A percentile compares a stretch with the other conserved stretches of the same genome.
Conservation (phyloP, 2,797 vertebrate genomes). For the Pangasius macronema region DNA sequence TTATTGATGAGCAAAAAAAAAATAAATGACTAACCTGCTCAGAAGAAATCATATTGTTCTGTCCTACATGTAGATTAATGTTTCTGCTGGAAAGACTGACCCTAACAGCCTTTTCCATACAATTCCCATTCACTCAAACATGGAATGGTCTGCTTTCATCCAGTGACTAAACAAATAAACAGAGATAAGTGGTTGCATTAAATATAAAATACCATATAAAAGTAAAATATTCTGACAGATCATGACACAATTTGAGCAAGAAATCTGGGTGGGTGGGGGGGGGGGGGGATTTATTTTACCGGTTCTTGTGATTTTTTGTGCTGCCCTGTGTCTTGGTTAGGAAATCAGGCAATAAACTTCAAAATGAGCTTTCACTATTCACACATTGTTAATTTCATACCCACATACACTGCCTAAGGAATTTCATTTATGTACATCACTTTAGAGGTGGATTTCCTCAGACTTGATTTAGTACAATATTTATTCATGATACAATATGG, state of each 20-base stretch:
- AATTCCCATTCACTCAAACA: constrained; percentile 32
- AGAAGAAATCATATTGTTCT: not conserved
- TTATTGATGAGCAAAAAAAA: not conserved
- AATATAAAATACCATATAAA: constrained; percentile 35
- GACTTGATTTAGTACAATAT: constrained; percentile 84
- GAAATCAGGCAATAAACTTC: constrained; percentile 72
- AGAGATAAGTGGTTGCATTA: constrained; percentile 18
- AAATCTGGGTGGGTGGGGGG: constrained; percentile 44
- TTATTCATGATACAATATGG: constrained; percentile 84
- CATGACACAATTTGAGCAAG: constrained; percentile 51
- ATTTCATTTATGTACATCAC: constrained; percentile 78
- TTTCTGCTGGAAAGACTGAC: constrained; percentile 30
- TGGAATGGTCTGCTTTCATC: constrained; percentile 50
- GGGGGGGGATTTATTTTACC: constrained; percentile 42
- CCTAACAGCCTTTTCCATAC: constrained; percentile 32
- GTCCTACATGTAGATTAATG: constrained; percentile 19
- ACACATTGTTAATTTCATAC: constrained; percentile 80
- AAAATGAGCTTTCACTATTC: constrained; percentile 83
- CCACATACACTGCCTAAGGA: constrained; percentile 77
- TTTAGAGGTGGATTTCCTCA: constrained; percentile 74
- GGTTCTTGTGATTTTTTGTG: constrained; percentile 67
- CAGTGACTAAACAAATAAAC: constrained; percentile 31
- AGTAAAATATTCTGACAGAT: constrained; percentile 33
- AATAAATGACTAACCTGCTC: not conserved
- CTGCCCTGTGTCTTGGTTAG: constrained; percentile 70